These are phyloP conservation scores for Drosophila subpulchrella DNA, from an alignment of 1,140 invertebrate genomes.

Conservation along the genomic window DNA sequence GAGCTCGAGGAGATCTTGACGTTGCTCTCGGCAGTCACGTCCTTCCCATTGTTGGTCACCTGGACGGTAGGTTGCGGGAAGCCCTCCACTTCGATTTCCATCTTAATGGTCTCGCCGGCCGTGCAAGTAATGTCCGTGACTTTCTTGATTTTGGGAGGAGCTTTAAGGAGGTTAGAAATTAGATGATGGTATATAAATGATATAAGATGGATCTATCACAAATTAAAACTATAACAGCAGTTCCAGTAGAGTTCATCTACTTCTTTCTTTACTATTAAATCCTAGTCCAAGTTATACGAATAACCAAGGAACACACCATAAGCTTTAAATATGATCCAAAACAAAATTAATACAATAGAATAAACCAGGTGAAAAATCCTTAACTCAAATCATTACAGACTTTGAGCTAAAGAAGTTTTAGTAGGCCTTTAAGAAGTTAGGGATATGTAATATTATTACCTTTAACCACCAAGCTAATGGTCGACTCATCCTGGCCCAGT, in stretches of 20 bases:
- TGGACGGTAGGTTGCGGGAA: slow-evolving; percentile 91
- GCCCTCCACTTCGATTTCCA: slow-evolving; percentile 93
- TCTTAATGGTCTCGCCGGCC: slow-evolving; percentile 88
- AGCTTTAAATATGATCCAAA: not conserved
- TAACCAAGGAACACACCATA: too few species aligned
- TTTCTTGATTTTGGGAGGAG: slow-evolving; percentile 92
- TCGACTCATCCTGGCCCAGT: slow-evolving; percentile 91
- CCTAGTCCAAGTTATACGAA: too few species aligned
- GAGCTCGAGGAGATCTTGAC: slow-evolving; percentile 89
- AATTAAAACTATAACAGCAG: not conserved
- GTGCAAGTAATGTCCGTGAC: slow-evolving; percentile 90
- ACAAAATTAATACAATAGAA: not conserved
- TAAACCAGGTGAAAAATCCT: too few species aligned
- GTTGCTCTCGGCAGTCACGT: slow-evolving; percentile 89
- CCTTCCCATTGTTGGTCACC: slow-evolving; percentile 94
- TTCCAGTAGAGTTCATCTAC: too few species aligned
- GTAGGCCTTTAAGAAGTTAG: too few species aligned
- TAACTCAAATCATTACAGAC: not conserved
- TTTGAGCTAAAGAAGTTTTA: too few species aligned
- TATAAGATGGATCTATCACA: not conserved
- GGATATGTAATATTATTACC: slow-evolving; percentile 63
- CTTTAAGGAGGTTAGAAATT: slow-evolving; percentile 81
- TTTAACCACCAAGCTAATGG: slow-evolving; percentile 91
- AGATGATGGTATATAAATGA: not conserved
- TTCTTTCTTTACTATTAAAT: too few species aligned